A percentile compares a stretch with the other conserved stretches of the same genome.
Evolutionary conservation across 2,888 invertebrate genomes (phyloP).

Genomic region (Tholera decimalis): DNA sequence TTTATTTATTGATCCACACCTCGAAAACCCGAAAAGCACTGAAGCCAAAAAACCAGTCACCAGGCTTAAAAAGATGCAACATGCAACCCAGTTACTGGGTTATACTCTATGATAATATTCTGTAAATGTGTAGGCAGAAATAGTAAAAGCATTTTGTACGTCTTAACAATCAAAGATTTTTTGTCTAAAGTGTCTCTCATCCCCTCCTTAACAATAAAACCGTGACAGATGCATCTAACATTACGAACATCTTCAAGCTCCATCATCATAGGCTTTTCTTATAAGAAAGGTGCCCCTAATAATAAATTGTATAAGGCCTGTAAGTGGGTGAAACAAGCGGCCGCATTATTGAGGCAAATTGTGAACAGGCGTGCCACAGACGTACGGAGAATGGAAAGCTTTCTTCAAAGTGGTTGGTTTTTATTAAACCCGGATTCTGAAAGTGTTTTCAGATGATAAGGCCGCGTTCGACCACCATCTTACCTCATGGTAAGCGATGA

Average conservation of each 20-base stretch:
- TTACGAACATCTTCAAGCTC: conserved; percentile 51
- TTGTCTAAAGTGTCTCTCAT: not conserved
- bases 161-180: conserved; percentile 3
- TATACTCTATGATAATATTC: too few relatives aligned
- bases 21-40: too few relatives aligned
- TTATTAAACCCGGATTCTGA: not conserved
- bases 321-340: conserved; percentile 81
- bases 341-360: conserved; percentile 87
- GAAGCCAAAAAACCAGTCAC: too few relatives aligned
- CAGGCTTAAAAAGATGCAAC: too few relatives aligned
- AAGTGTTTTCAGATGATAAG: not conserved
- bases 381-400: conserved; percentile 18
- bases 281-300: conserved; percentile 52
- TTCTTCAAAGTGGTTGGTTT: not conserved
- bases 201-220: conserved; percentile 30
- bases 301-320: conserved; percentile 80
- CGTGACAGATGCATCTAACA: conserved; percentile 47
- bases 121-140: too few relatives aligned
- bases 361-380: conserved; percentile 61
- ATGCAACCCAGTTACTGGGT: too few relatives aligned
- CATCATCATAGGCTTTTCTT: conserved; percentile 63
- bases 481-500: too few relatives aligned
- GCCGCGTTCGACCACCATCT: too few relatives aligned
- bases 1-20: too few relatives aligned
- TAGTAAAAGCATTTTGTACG: not conserved